Evolutionary conservation across 1,140 invertebrate species (phyloP), one percentile per base, ranked within the genome.

Genomic region (Coelopa frigida): DNA sequence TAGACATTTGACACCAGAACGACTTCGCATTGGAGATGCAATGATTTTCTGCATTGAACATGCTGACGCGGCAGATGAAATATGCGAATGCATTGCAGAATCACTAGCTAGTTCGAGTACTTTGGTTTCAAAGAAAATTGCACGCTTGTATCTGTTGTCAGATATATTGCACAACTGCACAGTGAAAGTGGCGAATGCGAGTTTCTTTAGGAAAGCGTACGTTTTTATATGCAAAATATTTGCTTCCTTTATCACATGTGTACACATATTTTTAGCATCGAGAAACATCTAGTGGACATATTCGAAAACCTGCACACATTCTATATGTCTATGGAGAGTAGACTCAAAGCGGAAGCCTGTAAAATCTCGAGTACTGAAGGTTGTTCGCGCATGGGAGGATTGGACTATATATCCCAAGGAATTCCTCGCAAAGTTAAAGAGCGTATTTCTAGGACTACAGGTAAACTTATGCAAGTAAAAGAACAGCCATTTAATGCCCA

Each of bases 21-120:
- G 89, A 53, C 71, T 78, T 41, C 87, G 84, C 70, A 82, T 97
- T 47, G 93, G 87, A 12, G 93, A 97, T 70, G 85, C 85, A 0
- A 99, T 99, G 96, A 85, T 98, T 18, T 99, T 95, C 78, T 98
- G 94, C 72, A 87, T 99, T 46, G 94, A 99, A 64, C 95, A 99
- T 74, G 91, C 94, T 17, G 94, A 98, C 72, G 90, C 93, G 37
- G 89, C 89, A 15, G 89, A 94, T 61, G 95, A 99, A 75, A 92
- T 99, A 46, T 87, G 91, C 37, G 87, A 93, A 51, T 94, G 89
- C 66, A 84, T 99, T 48, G 75, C 78, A 6, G 89, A 94, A 62
- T 84, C 89, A 1, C 70, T 98, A 31, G 81, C 82, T 10, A 90
- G 87, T 60, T 61, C 81, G 22, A 76, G 80, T 58, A 97, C 93